phyloP scores from a whole-genome alignment of 2,888 invertebrate genomes.

The Polymixis lichenea region DNA sequence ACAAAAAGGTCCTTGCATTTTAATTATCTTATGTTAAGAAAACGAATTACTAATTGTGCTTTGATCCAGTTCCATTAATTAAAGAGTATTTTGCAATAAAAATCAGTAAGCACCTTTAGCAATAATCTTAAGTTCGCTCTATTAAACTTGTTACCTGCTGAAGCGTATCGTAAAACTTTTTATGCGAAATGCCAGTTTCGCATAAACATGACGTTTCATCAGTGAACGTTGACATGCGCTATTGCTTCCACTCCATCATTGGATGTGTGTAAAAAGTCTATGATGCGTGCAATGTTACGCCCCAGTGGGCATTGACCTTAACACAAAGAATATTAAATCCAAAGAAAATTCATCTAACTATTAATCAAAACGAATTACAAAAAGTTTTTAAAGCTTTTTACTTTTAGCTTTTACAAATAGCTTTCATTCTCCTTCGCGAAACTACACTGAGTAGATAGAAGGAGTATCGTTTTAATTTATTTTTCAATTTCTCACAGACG shows the following conservation, averaged over 20 bases:
- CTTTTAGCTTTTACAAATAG: conserved; percentile 36
- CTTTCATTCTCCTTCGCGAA: conserved; percentile 32
- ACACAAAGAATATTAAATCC: conserved; percentile 18
- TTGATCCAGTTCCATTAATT: conserved; percentile 33
- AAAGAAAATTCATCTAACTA: conserved; percentile 25
- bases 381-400: conserved; percentile 10
- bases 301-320: conserved; percentile 47
- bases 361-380: conserved; percentile 35
- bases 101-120: conserved; percentile 35
- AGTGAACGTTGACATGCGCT: conserved; percentile 50
- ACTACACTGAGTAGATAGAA: too few relatives aligned
- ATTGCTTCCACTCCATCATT: conserved; percentile 53
- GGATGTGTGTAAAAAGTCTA: conserved; percentile 47
- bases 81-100: conserved; percentile 41
- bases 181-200: conserved; percentile 51
- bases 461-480: conserved; percentile 55
- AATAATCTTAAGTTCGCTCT: conserved; percentile 52
- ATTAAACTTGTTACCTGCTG: conserved; percentile 46
- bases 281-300: conserved; percentile 50
- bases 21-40: conserved; percentile 17
- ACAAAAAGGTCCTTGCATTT: background rate
- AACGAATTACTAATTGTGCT: background rate
- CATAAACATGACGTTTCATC: conserved; percentile 47
- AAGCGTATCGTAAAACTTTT: conserved; percentile 52
- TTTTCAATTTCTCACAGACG: conserved; percentile 59